Base-by-base conservation (phyloP, 2,797 vertebrate species). In the Ctenopoma multispine region DNA sequence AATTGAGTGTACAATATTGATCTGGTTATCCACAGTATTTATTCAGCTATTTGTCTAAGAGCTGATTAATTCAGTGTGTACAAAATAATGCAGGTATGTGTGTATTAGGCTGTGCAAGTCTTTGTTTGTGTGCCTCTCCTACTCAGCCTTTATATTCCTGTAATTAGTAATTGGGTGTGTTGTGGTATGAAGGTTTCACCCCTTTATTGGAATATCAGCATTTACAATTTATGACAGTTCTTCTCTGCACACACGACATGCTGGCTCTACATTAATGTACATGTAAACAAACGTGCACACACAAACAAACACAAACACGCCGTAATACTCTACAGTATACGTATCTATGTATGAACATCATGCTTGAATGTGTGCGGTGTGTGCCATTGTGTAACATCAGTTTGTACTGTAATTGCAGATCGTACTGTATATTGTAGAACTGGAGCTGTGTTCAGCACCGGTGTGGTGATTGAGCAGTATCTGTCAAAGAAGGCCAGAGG, bases 1-100 rank as follows among this genome's bases (percentile, higher is more conserved):
- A 93, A 93, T 92, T 91, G 90, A 90, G 90, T 90, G 90, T 89
- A 90, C 87, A 86, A 44, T 92, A 94, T 94, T 87, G 93, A 94
- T 93, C 87, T 72, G 85, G 85, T 90, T 93, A 91, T 92, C 91
- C 88, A 86, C 87, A 86, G 87, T 91, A 92, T 94, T 93, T 94
- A 93, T 93, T 91, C 86, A 87, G 87, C 89, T 91, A 93, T 94
- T 94, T 94, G 91, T 94, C 89, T 88, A 71, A 83, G 80, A 78
- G 84, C 85, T 92, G 87, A 94, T 94, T 94, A 92, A 94, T 93
- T 93, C 90, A 85, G 79, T 83, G 77, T 74, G 74, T 90, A 75
- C 82, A 15, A 85, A 87, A 87, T 86, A 80, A 76, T 84, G 80
- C 75, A 82, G 82, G 80, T 86, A 72, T 71, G 77, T 86, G 74